A percentile compares a stretch with the other conserved stretches of the same genome.
Conservation (phyloP, 2,113 vertebrate species). For the Prunella fulvescens region DNA sequence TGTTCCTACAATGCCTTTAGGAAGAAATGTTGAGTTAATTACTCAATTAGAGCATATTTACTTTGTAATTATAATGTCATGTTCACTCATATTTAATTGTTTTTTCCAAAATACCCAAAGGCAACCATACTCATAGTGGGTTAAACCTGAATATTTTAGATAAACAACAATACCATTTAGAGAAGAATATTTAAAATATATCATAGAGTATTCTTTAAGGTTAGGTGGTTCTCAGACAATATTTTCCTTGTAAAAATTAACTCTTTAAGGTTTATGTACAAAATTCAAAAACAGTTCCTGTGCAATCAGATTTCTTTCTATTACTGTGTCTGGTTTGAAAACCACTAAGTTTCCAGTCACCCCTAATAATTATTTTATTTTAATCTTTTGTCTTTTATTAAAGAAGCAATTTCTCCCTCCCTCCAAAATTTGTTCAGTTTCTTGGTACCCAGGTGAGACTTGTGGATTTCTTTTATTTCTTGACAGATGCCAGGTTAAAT, state of each 20-base stretch:
- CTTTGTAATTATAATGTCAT: conserved; percentile 61
- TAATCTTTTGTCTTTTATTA: background rate
- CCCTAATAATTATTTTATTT: background rate
- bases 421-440: background rate
- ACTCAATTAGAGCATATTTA: conserved; percentile 61
- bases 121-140: background rate
- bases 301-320: background rate
- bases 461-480: background rate
- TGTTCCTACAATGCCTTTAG: conserved; percentile 41
- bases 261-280: background rate
- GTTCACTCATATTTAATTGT: conserved; percentile 55
- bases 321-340: background rate
- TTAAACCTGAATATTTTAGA: background rate
- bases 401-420: background rate
- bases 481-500: background rate
- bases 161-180: background rate
- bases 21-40: conserved; percentile 66
- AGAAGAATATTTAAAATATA: background rate
- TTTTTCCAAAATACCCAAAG: conserved; percentile 63
- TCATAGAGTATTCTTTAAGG: background rate
- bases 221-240: background rate
- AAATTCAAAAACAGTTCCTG: background rate
- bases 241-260: background rate
- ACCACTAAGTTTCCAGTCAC: background rate
- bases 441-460: background rate